Base-by-base conservation (phyloP, 2,797 vertebrate genomes). In the Pipistrellus pygmaeus region DNA sequence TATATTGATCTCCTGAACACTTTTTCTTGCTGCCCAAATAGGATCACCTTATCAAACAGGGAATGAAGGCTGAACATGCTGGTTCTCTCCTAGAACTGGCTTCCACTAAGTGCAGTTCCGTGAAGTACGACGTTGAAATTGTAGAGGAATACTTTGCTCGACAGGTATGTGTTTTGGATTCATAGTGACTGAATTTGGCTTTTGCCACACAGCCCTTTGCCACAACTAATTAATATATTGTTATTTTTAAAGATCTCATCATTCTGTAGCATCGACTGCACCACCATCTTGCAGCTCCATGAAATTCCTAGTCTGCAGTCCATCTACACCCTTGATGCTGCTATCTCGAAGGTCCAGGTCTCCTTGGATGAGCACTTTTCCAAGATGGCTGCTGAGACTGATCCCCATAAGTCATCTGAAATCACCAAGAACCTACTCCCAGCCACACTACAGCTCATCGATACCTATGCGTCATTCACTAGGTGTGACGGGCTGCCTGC, bases 291-390 rank as follows among this genome's bases (percentile, higher is more conserved):
- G 84, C 98, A 99, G 27, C 99, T 99, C 62, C 98, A 99, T 25
- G 99, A 99, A 97, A 98, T 99, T 88, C 99, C 99, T 68, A 99
- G 99, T 96, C 98, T 99, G 84, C 99, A 99, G 97, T 99, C 99
- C 82, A 99, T 99, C 97, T 99, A 99, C 90, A 99, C 99, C 10
- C 98, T 99, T 46, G 99, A 99, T 91, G 99, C 99, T 1, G 99
- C 99, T 71, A 99, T 99, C 95, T 99, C 99, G 32, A 99, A 99
- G 98, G 99, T 99, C 83, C 99, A 99, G 96, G 99, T 99, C 97
- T 99, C 99, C 82, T 97, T 99, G 66, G 99, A 99, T 95, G 99
- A 99, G 87, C 99, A 99, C 98, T 99, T 99, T 98, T 99, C 99
- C 80, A 99, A 99, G 97, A 98, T 99, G 95, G 99, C 99, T 21